Base-by-base conservation (phyloP, 2,797 vertebrate genomes). In the Lophotriccus pileatus region DNA sequence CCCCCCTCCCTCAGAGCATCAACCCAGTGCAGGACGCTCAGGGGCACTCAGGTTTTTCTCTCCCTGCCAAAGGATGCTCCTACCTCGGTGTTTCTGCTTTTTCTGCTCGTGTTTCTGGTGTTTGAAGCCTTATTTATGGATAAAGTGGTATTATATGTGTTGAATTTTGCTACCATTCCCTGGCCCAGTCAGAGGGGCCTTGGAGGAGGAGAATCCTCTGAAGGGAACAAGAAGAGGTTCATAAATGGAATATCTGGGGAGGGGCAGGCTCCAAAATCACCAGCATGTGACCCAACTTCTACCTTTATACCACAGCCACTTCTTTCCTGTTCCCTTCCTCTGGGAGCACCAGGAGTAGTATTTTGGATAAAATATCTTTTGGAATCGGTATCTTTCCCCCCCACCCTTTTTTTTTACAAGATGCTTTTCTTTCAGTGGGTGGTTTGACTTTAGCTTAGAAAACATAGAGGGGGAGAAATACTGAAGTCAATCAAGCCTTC, bases 11-110 rank as follows among this genome's bases (percentile, higher is more conserved):
- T 9, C 59, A 83, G 78, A 79, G 55, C 52, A 37, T 50, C n/a
- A 37, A 84, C 50, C 59, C 41, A 24, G 36, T 66, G 84, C 87
- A 93, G 73, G 67, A 82, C 92, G 87, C 84, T 92, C 89, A 82
- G 46, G 52, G 14, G 22, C 50, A 10, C 44, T 63, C 37, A 58
- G 44, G 73, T 73, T 78, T 74, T 76, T 15, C 59, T 70, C 24
- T 75, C 22, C 14, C 73, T 93, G 80, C 76, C 73, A 75, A 84
- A 75, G n/a, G 70, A 50, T 85, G 73, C 69, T 89, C 66, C 84
- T 88, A 44, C 82, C 63, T 86, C 91, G 90, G 82, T 46, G 58
- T 52, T 70, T 82, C 17, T 4, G 3, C 74, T 66, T 30, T 59
- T 43, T 79, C 46, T 69, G 3, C 62, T 77, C 16, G 0, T 53